Percentiles rank a stretch among this genome's conserved stretches.
Evolutionary conservation across 92 coral and sea anemone species (phyloP).

Genomic region (Meandrina meandrites): DNA sequence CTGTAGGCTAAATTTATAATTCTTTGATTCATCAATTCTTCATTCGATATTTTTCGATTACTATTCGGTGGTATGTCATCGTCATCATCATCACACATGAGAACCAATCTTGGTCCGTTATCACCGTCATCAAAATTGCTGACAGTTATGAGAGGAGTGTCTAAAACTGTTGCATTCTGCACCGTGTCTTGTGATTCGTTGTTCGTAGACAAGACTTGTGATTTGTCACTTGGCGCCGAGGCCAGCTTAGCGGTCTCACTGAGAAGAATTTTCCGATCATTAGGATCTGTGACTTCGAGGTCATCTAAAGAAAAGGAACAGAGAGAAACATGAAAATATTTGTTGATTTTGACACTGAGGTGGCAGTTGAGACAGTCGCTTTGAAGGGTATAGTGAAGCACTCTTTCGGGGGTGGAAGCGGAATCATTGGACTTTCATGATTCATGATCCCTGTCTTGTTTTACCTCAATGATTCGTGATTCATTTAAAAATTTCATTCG

Average conservation of each 20-base stretch:
- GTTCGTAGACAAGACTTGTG: background rate
- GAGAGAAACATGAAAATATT: background rate
- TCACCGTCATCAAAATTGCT: conserved; percentile 34
- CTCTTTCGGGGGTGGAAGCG: too few species aligned
- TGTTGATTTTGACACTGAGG: background rate
- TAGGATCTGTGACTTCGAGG: conserved; percentile 40
- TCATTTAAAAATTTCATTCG: too few species aligned
- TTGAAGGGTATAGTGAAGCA: background rate
- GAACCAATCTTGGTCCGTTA: background rate
- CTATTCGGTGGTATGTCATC: background rate
- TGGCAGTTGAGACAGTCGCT: background rate
- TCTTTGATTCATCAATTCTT: conserved; percentile 12
- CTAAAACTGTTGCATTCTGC: background rate
- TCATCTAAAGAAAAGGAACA: conserved; percentile 41
- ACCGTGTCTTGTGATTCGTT: background rate
- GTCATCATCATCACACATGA: conserved; percentile 40
- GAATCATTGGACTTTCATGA: too few species aligned
- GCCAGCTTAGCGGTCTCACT: conserved; percentile 33
- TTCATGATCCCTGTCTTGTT: too few species aligned
- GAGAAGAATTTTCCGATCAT: conserved; percentile 45
- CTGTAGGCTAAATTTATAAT: conserved; percentile 26
- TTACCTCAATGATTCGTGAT: too few species aligned
- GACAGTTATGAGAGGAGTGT: conserved; percentile 20
- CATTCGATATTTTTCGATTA: background rate
- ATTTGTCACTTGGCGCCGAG: background rate